Evolutionary conservation across 1,140 invertebrate species (phyloP).

Genomic region (Zaprionus vittiger): DNA sequence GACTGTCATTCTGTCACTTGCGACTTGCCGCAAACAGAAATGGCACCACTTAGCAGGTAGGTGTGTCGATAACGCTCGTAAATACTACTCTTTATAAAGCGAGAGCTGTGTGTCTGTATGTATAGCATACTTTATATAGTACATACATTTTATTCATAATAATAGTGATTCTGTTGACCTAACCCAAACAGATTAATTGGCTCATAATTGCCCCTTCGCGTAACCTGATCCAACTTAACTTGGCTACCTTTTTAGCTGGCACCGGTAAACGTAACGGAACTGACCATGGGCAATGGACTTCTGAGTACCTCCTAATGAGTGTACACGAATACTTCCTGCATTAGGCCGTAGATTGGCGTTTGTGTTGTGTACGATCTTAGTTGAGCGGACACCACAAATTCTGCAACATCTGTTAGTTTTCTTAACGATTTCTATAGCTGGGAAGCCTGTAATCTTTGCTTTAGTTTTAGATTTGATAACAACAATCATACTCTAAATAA

Average conservation of each 20-base stretch:
- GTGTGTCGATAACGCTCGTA: background rate
- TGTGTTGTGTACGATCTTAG: background rate
- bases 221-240: too few relatives aligned
- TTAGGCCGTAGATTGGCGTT: background rate
- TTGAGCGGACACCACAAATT: background rate
- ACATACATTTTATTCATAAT: background rate
- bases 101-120: background rate
- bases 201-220: background rate
- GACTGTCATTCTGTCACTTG: too few relatives aligned
- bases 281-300: background rate
- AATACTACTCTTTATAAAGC: background rate
- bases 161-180: background rate
- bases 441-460: background rate
- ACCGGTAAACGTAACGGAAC: background rate
- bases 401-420: too few relatives aligned
- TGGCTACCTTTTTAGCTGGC: background rate
- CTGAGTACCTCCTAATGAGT: background rate
- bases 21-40: background rate
- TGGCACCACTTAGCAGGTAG: slow-evolving; percentile 2
- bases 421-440: too few relatives aligned
- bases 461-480: background rate
- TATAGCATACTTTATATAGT: too few relatives aligned
- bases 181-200: background rate
- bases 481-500: background rate
- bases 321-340: background rate